Evolutionary conservation across 2,113 vertebrate species (phyloP).

Genomic region (Meriones unguiculatus): DNA sequence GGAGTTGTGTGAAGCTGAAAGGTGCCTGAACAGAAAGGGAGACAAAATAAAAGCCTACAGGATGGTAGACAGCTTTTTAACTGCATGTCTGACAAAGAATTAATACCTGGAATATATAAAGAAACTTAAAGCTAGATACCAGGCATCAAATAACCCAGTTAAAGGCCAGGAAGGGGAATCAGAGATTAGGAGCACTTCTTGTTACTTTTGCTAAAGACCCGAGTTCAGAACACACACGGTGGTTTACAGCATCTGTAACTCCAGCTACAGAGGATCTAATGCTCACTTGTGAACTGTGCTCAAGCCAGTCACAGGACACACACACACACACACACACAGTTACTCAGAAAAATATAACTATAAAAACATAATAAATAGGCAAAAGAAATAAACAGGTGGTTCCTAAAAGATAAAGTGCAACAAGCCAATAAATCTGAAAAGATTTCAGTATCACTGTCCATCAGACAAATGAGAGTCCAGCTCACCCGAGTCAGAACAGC

Average conservation of each 20-base stretch:
- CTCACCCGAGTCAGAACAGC: not conserved
- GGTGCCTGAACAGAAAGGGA: not conserved
- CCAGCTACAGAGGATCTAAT: not conserved
- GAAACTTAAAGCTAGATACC: not conserved
- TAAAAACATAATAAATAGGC: not conserved
- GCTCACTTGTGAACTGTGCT: not conserved
- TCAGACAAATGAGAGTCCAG: not conserved
- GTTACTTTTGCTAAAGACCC: too few species aligned
- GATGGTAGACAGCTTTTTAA: not conserved
- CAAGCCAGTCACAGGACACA: not conserved
- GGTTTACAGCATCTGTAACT: not conserved
- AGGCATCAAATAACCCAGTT: not conserved
- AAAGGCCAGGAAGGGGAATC: not conserved
- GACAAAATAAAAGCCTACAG: not conserved
- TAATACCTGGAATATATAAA: not conserved
- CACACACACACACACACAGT: too few species aligned
- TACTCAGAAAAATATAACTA: not conserved
- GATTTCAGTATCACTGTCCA: not conserved
- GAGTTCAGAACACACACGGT: not conserved
- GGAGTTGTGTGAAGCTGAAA: not conserved
- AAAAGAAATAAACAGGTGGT: not conserved
- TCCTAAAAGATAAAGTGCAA: not conserved
- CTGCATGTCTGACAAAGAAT: not conserved
- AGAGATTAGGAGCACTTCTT: not conserved
- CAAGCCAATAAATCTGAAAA: not conserved